Evolutionary conservation across 2,113 vertebrate species (phyloP), one percentile per base, ranked within the genome.

Genomic region (Lipophrys pholis): DNA sequence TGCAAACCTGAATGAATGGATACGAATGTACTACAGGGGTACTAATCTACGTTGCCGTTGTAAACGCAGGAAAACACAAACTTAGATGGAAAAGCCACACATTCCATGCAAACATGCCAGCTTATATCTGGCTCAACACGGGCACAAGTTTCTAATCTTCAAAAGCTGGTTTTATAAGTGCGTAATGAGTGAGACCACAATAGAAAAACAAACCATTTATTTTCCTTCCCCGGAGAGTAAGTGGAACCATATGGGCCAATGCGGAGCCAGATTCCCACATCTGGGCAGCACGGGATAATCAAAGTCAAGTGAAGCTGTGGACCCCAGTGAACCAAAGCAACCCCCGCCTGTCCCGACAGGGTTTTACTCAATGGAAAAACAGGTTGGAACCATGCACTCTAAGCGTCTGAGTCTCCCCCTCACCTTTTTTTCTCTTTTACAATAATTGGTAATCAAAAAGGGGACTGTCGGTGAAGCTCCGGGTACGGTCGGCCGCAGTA

Each of bases 151-250:
- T 92, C 81, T 91, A 88, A 92, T 92, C 91, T 91, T 92, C 88
- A 93, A 93, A 92, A 90, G 88, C 89, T 67, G 69, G 86, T 88
- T 93, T 91, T 88, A 88, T 91, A 92, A 89, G 90, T 90, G 86
- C 66, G 48, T 91, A 93, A 93, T 90, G 88, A 92, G 80, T 80
- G 80, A 82, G 88, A 90, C 90, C 85, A 85, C 92, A 91, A 92
- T 90, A 88, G 88, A 90, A 93, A 94, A 93, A 90, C 87, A 93
- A 92, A 92, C 87, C 86, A 92, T 93, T 92, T 92, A 90, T 90
- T 89, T 88, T 87, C 85, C 83, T 87, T 81, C 87, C 90, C 90
- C 42, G 54, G 84, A 81, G 85, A 89, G 83, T 91, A 87, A 92
- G 86, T 89, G 85, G 86, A 91, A 90, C 87, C 89, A 91, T 86